A percentile compares a stretch with the other conserved stretches of the same genome.
Conservation (phyloP, 2,113 vertebrate genomes). For the Hassar affinis region DNA sequence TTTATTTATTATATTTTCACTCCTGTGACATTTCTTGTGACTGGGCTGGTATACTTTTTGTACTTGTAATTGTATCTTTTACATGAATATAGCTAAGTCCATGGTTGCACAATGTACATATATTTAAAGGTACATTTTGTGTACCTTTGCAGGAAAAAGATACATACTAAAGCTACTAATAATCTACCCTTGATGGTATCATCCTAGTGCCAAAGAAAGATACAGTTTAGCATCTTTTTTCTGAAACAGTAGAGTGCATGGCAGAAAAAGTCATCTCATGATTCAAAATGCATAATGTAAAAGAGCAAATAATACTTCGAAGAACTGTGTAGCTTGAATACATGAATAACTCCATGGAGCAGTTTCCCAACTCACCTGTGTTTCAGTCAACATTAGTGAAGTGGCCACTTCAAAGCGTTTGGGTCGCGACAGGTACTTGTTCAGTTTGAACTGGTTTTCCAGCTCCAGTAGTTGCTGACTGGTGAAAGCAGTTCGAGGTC, state of each 20-base stretch:
- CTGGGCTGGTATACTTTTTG: background rate
- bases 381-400: slow-evolving; percentile 80
- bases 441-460: slow-evolving; percentile 83
- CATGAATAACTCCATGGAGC: background rate
- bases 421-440: slow-evolving; percentile 81
- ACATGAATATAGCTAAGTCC: background rate
- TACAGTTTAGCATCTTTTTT: background rate
- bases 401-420: slow-evolving; percentile 84
- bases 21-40: background rate
- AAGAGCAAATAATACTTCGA: background rate
- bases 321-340: background rate
- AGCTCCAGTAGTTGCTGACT: slow-evolving; percentile 80
- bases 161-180: background rate
- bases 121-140: background rate
- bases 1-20: background rate
- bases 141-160: background rate
- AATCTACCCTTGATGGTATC: background rate
- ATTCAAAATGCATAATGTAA: background rate
- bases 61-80: background rate
- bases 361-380: slow-evolving; percentile 68
- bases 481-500: slow-evolving; percentile 81
- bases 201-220: background rate
- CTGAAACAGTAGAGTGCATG: background rate
- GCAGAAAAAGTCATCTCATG: background rate
- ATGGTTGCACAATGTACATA: background rate